A percentile compares a stretch with the other conserved stretches of the same genome.
phyloP scores from a whole-genome alignment of 2,797 vertebrate species.

The Brachyrhaphis roseni region DNA sequence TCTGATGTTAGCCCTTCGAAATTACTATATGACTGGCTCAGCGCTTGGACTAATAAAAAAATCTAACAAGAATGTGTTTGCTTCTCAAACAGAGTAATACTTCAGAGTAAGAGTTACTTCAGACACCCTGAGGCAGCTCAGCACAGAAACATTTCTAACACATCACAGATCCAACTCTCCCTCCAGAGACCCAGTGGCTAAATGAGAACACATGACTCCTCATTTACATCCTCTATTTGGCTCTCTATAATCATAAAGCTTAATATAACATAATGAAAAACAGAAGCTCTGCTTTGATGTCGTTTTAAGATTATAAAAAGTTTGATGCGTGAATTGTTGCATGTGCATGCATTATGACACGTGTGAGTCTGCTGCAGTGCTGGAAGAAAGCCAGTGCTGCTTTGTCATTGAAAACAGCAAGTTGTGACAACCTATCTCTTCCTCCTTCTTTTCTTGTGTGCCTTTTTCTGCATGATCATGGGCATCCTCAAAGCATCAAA shows the following conservation, averaged over 20 bases:
- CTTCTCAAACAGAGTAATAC: conserved; percentile 30
- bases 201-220: conserved; percentile 60
- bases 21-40: conserved; percentile 22
- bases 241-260: conserved; percentile 41
- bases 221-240: conserved; percentile 46
- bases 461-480: conserved; percentile 27
- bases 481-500: background rate
- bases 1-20: conserved; percentile 37
- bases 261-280: conserved; percentile 49
- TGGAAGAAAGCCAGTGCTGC: conserved; percentile 63
- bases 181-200: conserved; percentile 47
- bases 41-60: conserved; percentile 20
- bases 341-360: conserved; percentile 43
- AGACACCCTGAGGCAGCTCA: conserved; percentile 49
- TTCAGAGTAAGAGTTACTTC: conserved; percentile 42
- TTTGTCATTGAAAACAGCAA: conserved; percentile 74
- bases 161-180: conserved; percentile 44
- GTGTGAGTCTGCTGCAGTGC: conserved; percentile 67
- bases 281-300: conserved; percentile 43
- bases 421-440: conserved; percentile 59
- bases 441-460: conserved; percentile 11
- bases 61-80: conserved; percentile 18
- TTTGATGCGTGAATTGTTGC: conserved; percentile 32
- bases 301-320: conserved; percentile 38
- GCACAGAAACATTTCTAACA: conserved; percentile 63